Evolutionary conservation across 2,888 invertebrate species (phyloP), one percentile per base, ranked within the genome.

Genomic region (Drosophila tripunctata): DNA sequence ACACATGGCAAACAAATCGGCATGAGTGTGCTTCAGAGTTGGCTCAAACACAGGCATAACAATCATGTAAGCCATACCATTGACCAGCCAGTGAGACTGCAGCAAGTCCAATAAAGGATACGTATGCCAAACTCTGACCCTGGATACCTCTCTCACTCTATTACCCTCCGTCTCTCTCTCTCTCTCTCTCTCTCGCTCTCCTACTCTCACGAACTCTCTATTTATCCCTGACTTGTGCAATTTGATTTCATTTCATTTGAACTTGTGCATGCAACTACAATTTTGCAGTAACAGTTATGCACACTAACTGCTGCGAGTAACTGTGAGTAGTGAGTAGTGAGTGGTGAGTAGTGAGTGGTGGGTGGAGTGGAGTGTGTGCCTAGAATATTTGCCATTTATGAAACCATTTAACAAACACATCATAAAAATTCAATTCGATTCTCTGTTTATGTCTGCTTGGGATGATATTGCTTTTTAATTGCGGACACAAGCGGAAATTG

Each of bases 401-500:
- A 85, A 86, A 76, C 71, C 83, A 80, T 81, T 88, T 77, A 80
- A 77, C 75, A 86, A 80, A 77, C 88, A 88, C 86, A 79, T 79
- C 82, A 86, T 89, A 88, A 88, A 83, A 86, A 81, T 87, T 76
- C 75, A 80, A 87, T 85, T 75, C 72, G 75, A 78, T 76, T 77
- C 78, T 78, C 74, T 73, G 74, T 77, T 83, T 75, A 71, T 67
- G 77, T 73, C 64, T 72, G 54, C 68, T 38, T 38, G 27, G 72
- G 56, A 70, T 79, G 78, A 75, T 87, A 88, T 88, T 85, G 87
- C 87, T 88, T 86, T 87, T 89, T 89, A 89, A 89, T 89, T 89
- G 89, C 84, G 85, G 89, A 77, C 83, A 83, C 77, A 78, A 76
- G 78, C 78, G 88, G 83, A 88, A 88, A 88, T 89, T 88, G 85